Evolutionary conservation across 1,140 invertebrate genomes (phyloP).

Genomic region (Homalodisca vitripennis): DNA sequence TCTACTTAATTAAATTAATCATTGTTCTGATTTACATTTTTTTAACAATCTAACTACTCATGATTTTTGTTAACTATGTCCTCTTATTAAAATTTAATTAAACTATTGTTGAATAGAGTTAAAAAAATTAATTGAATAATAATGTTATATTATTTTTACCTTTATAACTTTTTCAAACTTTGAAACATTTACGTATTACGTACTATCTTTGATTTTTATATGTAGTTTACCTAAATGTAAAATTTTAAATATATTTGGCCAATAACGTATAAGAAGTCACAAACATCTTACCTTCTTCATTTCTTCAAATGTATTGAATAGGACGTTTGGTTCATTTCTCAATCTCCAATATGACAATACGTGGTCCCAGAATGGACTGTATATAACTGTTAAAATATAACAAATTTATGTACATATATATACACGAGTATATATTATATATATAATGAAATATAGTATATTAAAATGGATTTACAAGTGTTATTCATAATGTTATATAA

Average conservation of each 20-base stretch:
- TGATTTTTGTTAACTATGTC: too few species aligned
- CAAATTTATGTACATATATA: background rate
- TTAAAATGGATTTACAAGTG: background rate
- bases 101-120: too few species aligned
- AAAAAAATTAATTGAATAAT: background rate
- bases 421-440: too few species aligned
- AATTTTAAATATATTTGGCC: too few species aligned
- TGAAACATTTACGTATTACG: too few species aligned
- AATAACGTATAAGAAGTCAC: background rate
- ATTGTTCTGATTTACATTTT: too few species aligned
- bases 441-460: background rate
- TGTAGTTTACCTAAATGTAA: background rate
- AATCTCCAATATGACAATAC: constrained; percentile 48
- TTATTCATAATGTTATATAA: background rate
- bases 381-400: constrained; percentile 39
- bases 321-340: constrained; percentile 49
- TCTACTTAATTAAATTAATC: too few species aligned
- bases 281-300: constrained; percentile 48
- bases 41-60: too few species aligned
- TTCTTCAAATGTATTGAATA: constrained; percentile 56
- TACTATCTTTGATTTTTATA: background rate
- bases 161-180: too few species aligned
- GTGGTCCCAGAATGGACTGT: constrained; percentile 45
- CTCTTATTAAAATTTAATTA: too few species aligned
- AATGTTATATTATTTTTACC: too few species aligned